phyloP scores from a whole-genome alignment of 2,888 invertebrate species.

The Rotaria magnacalcarata region DNA sequence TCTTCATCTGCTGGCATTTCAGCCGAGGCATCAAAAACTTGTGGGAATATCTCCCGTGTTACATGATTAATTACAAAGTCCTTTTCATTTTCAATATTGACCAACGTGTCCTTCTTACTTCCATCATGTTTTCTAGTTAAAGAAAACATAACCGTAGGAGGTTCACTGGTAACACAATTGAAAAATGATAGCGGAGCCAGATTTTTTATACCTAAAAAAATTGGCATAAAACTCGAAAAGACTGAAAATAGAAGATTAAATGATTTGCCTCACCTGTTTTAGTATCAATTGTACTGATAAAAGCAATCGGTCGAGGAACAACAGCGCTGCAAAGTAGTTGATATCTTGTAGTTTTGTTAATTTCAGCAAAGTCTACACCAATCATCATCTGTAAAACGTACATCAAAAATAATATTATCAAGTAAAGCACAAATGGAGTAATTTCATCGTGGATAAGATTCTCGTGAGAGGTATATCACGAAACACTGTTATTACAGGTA shows the following conservation, averaged over 20 bases:
- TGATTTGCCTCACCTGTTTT: background rate
- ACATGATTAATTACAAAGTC: background rate
- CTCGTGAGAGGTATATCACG: too few relatives aligned
- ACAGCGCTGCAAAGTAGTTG: background rate
- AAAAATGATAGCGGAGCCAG: background rate
- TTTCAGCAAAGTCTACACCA: background rate
- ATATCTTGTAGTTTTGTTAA: background rate
- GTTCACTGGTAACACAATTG: background rate
- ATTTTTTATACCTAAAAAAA: conserved; percentile 11
- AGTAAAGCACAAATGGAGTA: too few relatives aligned
- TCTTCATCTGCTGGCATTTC: background rate
- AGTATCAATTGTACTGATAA: background rate
- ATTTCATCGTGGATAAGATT: too few relatives aligned
- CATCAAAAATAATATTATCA: too few relatives aligned
- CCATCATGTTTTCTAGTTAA: background rate
- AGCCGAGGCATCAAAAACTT: background rate
- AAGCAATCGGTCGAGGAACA: background rate
- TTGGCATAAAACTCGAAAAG: background rate
- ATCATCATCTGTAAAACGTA: background rate
- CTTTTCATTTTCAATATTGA: background rate
- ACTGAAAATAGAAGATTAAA: background rate
- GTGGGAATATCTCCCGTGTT: background rate
- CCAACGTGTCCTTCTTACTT: background rate
- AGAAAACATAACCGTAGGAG: background rate
- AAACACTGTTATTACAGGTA: too few relatives aligned